A percentile compares a stretch with the other conserved stretches of the same genome.
Evolutionary conservation across 2,113 vertebrate genomes (phyloP).

Genomic region (Lophochroa leadbeateri): DNA sequence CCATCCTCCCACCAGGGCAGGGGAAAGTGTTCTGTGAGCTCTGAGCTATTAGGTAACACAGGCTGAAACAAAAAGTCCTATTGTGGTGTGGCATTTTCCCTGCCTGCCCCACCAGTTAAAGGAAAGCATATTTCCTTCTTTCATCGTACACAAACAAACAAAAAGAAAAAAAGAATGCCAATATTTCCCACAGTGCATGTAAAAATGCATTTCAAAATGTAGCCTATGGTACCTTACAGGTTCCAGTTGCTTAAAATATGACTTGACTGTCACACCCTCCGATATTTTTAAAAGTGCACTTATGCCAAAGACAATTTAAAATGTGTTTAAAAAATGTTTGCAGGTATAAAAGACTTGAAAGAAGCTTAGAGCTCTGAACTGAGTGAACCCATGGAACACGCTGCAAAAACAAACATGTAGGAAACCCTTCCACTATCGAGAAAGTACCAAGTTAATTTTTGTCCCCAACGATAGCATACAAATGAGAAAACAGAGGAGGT

Average conservation of each 20-base stretch:
- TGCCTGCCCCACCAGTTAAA: constrained; percentile 7
- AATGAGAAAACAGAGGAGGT: not conserved
- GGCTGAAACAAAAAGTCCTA: constrained; percentile 47
- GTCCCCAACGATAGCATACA: not conserved
- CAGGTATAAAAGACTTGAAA: constrained; percentile 45
- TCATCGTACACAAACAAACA: constrained; percentile 43
- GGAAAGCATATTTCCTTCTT: constrained; percentile 34
- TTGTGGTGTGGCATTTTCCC: constrained; percentile 51
- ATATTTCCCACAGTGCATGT: not conserved
- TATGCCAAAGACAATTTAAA: constrained; percentile 43
- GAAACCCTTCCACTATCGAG: constrained; percentile 13
- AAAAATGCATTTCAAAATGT: not conserved
- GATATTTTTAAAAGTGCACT: not conserved
- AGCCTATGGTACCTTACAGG: not conserved
- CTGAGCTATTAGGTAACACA: constrained; percentile 41
- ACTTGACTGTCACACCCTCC: not conserved
- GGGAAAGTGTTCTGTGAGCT: constrained; percentile 1
- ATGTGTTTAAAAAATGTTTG: constrained; percentile 47
- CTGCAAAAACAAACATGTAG: constrained; percentile 26
- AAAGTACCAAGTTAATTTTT: not conserved
- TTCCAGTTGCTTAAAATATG: not conserved
- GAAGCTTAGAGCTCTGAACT: constrained; percentile 11
- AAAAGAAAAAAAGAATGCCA: not conserved
- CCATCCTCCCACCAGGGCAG: not conserved
- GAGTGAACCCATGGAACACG: constrained; percentile 50